Base-by-base conservation (phyloP, 1,140 invertebrate genomes). In the Ooceraea biroi region DNA sequence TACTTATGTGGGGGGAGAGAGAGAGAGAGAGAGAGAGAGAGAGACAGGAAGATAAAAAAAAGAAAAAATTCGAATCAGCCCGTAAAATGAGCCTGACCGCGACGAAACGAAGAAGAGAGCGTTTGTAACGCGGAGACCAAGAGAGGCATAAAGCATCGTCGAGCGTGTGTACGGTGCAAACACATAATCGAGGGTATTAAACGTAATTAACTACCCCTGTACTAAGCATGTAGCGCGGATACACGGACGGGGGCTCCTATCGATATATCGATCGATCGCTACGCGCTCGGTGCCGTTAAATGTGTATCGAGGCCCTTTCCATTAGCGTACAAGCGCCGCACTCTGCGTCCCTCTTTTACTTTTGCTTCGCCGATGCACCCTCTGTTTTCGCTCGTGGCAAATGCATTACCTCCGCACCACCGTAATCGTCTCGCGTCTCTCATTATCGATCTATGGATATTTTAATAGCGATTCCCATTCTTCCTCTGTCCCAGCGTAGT, bases 101-200 rank as follows among this genome's bases (percentile, higher is more conserved):
- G 83, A 50, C 63, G 44, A 71, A 77, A 69, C 60, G 52, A n/a
- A 69, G 30, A 25, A 61, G 80, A 41, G 46, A 57, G 17, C 36
- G 72, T 27, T 69, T 50, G 72, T 61, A 80, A 63, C 65, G 52
- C 52, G 36, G 63, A 52, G 85, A 72, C 52, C 63, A 65, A 83
- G 86, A 82, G 66, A 85, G 80, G 76, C 82, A 90, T 88, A 90
- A 91, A 82, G 83, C 83, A 88, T 85, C 83, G 77, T 83, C 52
- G 83, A 73, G 77, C 50, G 90, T 93, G 91, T 93, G 92, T 91
- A 89, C 91, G 83, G 71, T 88, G 91, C 91, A 93, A 94, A 93
- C 92, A 93, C 92, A 92, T 92, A 92, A 92, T 89, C 92, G 87
- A 91, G 88, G 91, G 89, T 93, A 94, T 93, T 93, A 93, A 93